Percentiles rank a stretch among this genome's conserved stretches.
phyloP scores from a whole-genome alignment of 2,113 vertebrate genomes.

The Callipepla californica region DNA sequence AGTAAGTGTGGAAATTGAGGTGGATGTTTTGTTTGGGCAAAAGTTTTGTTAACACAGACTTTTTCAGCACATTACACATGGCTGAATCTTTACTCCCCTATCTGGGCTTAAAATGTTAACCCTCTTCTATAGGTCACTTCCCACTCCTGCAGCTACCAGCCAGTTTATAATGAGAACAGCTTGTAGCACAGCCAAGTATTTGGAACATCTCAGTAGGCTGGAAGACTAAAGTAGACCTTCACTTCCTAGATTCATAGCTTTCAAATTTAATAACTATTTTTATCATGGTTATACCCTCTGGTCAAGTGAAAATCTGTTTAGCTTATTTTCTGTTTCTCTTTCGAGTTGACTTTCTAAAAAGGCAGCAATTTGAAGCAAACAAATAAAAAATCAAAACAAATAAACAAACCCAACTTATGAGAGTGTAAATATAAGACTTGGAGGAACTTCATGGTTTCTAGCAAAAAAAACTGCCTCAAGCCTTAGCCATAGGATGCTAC shows the following conservation, averaged over 20 bases:
- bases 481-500: background rate
- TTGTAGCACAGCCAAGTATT: background rate
- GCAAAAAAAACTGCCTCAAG: background rate
- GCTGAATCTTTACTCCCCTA: background rate
- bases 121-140: background rate
- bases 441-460: background rate
- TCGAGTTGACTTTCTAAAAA: background rate
- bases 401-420: background rate
- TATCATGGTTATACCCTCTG: background rate
- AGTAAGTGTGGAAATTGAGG: background rate
- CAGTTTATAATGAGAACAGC: background rate
- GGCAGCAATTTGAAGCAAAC: background rate
- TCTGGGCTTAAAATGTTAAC: conserved; percentile 32
- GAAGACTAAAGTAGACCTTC: background rate
- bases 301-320: background rate
- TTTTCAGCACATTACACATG: background rate
- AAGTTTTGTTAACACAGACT: background rate
- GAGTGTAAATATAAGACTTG: background rate
- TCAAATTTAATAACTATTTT: background rate
- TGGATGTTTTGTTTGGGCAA: background rate
- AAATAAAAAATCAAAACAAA: background rate
- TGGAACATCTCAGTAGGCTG: background rate
- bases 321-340: background rate
- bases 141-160: background rate
- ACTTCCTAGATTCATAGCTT: background rate